Evolutionary conservation across 2,888 invertebrate species (phyloP).

Genomic region (Argyra leucocephala): DNA sequence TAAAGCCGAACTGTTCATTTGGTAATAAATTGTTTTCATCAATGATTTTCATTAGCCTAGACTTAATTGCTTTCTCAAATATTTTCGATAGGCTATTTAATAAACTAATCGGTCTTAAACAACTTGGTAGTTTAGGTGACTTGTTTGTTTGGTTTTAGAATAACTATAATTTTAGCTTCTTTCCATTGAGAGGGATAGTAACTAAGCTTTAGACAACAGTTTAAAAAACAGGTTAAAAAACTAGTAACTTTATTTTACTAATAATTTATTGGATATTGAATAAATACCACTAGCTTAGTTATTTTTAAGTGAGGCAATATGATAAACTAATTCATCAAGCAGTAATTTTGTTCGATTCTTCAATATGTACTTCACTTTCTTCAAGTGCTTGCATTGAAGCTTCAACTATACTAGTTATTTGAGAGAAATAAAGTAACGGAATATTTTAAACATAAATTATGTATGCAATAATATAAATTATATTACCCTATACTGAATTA

Average conservation of each 20-base stretch:
- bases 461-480: no score
- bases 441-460: no score
- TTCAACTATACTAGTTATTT: no score
- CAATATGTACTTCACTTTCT: no score
- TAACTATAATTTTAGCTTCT: conserved; percentile 17
- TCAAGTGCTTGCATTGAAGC: no score
- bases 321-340: no score
- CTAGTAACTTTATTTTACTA: not conserved
- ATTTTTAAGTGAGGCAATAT: no score
- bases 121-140: conserved; percentile 9
- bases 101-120: conserved; percentile 17
- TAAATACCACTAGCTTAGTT: no score
- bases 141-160: conserved; percentile 14
- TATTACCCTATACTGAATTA: no score
- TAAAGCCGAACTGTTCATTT: conserved; percentile 17
- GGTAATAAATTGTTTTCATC: conserved; percentile 13
- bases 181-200: conserved; percentile 17
- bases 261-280: no score
- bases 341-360: no score
- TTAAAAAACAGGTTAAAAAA: conserved; percentile 16
- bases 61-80: conserved; percentile 19
- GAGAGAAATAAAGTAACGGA: no score
- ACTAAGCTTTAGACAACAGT: conserved; percentile 18
- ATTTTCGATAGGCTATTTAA: conserved; percentile 17
- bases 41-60: conserved; percentile 11